Base-by-base conservation (phyloP, 2,888 invertebrate species). In the Ophion obscuratus region DNA sequence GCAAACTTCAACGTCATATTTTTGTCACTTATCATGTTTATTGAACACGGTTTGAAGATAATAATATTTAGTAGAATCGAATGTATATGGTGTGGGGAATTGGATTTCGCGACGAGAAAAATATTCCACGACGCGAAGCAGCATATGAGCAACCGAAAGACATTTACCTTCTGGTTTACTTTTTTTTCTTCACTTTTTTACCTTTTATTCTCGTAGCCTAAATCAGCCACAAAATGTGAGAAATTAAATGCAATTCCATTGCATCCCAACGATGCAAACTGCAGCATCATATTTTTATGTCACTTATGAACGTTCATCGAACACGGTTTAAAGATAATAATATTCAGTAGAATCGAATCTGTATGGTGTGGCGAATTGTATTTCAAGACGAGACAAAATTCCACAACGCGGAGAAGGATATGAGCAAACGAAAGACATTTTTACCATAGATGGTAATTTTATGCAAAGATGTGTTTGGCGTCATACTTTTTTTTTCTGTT, bases 401-500 rank as follows among this genome's bases (percentile, higher is more conserved):
- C 36, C 9, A 40, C 47, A 11, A 47, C 47, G 47, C 11, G 17
- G 11, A 53, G 4, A 14, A 53, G 14, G 53, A 17, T 17, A 53
- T 17, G 53, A 53, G 17, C 3, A 53, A 53, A 53, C 14, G 5
- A 17, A 4, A 17, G 3, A 17, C 14, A 5, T 17, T 17, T 17
- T 53, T 53, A 53, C 4, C 53, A 53, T 14, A 53, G 14, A 14
- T 17, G 17, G 53, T 14, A 53, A 53, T 53, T 53, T 53, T 53
- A 53, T 53, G 53, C 14, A 53, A 53, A 53, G 20, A 73, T 59
- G 57, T 5, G n/a, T 59, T 57, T 36, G 57, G n/a, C 73, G 53
- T 20, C 36, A 73, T 73, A 36, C 36, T 6, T 59, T 61, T 24
- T 24, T 20, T 82, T 77, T 57, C 7, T 59, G 53, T 44, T 83